Percentiles rank a stretch among this genome's conserved stretches.
Evolutionary conservation across 2,113 vertebrate species (phyloP).

Genomic region (Bothrops jararaca): DNA sequence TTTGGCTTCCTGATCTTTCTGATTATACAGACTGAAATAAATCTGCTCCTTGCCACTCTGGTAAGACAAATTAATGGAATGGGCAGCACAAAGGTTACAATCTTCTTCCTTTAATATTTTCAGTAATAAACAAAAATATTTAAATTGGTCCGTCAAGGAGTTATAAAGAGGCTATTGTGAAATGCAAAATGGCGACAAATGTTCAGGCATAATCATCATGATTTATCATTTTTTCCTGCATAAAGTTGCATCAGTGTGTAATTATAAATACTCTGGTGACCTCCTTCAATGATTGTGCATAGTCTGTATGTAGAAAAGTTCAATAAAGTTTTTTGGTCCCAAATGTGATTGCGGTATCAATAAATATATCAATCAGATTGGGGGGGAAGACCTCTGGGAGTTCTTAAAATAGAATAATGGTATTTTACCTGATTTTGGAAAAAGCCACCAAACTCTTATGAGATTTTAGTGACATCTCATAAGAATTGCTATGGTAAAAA

Average conservation of each 20-base stretch:
- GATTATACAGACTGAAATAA: conserved; percentile 26
- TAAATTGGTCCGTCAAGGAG: not conserved
- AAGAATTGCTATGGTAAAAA: not conserved
- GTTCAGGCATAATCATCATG: not conserved
- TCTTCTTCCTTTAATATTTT: not conserved
- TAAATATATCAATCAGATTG: not conserved
- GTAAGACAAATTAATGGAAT: not conserved
- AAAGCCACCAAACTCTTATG: not conserved
- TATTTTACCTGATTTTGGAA: not conserved
- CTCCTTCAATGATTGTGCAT: not conserved
- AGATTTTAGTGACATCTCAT: not conserved
- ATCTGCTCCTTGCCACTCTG: not conserved
- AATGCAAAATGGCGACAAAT: not conserved
- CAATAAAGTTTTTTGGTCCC: not conserved
- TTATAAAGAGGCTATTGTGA: not conserved
- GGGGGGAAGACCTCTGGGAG: not conserved
- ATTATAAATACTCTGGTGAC: not conserved
- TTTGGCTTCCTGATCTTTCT: not conserved
- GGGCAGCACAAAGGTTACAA: not conserved
- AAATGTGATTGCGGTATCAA: not conserved
- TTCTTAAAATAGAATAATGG: not conserved
- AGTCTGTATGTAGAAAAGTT: not conserved
- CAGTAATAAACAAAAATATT: not conserved
- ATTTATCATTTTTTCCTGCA: not conserved
- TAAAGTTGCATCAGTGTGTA: not conserved